Evolutionary conservation across 2,888 invertebrate species (phyloP).

Genomic region (Hesperia comma): DNA sequence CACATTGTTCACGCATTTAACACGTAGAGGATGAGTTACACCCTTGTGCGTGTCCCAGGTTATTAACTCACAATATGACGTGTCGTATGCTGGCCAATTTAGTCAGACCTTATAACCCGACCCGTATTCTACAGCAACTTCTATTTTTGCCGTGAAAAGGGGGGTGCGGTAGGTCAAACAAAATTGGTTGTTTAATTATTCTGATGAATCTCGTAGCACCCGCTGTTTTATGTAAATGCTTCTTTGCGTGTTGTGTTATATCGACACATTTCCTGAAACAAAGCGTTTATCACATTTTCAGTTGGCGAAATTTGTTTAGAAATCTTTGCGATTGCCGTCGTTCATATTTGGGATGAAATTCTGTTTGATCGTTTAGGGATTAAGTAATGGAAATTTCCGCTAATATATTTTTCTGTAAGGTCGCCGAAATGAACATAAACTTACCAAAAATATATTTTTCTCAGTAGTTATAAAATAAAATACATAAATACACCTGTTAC

Average conservation of each 20-base stretch:
- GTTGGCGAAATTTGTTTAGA: conserved; percentile 37
- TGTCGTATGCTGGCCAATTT: conserved; percentile 50
- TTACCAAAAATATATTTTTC: too few relatives aligned
- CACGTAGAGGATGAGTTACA: conserved; percentile 50
- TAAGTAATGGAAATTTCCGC: too few relatives aligned
- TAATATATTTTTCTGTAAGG: too few relatives aligned
- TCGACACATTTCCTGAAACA: conserved; percentile 39
- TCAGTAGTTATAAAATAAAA: too few relatives aligned
- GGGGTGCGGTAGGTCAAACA: conserved; percentile 37
- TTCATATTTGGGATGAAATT: background rate
- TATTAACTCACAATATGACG: conserved; percentile 53
- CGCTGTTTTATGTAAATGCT: conserved; percentile 51
- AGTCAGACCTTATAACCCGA: conserved; percentile 42
- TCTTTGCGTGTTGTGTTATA: conserved; percentile 42
- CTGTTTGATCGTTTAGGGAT: too few relatives aligned
- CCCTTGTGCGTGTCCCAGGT: conserved; percentile 56
- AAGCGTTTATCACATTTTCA: conserved; percentile 42
- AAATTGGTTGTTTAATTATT: conserved; percentile 51
- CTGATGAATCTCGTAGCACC: conserved; percentile 50
- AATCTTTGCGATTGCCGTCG: conserved; percentile 34
- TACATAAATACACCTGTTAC: too few relatives aligned
- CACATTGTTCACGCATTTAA: conserved; percentile 53
- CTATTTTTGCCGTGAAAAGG: conserved; percentile 15
- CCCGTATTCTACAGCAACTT: conserved; percentile 10
- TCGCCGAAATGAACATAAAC: too few relatives aligned